Evolutionary conservation across 2,113 vertebrate species (phyloP), one percentile per base, ranked within the genome.

Genomic region (Perca schrenkii): DNA sequence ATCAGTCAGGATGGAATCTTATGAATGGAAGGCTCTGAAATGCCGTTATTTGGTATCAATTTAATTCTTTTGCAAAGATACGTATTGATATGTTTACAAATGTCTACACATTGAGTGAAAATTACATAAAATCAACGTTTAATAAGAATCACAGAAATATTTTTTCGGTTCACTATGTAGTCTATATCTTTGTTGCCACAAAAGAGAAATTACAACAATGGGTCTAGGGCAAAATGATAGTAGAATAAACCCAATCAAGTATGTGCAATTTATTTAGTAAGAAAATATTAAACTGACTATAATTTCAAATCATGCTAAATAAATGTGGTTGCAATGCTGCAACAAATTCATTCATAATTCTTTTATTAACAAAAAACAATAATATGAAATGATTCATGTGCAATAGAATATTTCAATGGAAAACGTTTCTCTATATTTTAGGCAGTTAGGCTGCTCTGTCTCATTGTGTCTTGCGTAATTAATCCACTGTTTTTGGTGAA

Each of bases 201-300:
- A 58, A 57, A 65, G n/a, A 31, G 3, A 28, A 57, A 70, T 25
- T 19, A 70, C 49, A 50, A 58, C 70, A 63, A 40, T n/a, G 49
- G 4, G 2, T n/a, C 22, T 0, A 17, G 49, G 1, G 63, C 50
- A 40, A 43, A 70, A 74, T 4, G 4, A 56, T 25, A 2, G 56
- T 19, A 11, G 58, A n/a, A 21, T 57, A 28, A 50, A 21, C 34
- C 34, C 34, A 34, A 34, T 34, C 34, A 34, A 34, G 34, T 34
- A 34, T 34, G 1, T 34, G 34, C 34, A 2, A 12, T 8, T 10
- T 11, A 43, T 43, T 43, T 43, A 43, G 40, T 43, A 43, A 11
- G 40, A 43, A 58, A 40, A 1, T 25, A 54, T 16, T 47, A 36
- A 13, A 67, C 7, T 53, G 5, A 36, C 13, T 15, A 25, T 56